These are phyloP conservation scores for Carabus problematicus DNA, from an alignment of 2,888 invertebrate species.

Conservation along the genomic window DNA sequence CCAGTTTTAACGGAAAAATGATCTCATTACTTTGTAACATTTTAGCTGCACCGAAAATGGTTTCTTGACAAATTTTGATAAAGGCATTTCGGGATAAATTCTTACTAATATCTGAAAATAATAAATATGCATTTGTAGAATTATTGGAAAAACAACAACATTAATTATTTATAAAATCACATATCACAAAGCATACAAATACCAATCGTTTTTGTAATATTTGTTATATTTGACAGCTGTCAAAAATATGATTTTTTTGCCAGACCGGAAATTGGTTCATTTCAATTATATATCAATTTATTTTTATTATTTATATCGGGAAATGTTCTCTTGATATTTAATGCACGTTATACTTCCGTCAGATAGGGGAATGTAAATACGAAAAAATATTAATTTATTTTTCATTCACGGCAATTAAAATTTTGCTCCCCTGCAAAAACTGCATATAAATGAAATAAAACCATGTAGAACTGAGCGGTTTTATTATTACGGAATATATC, in stretches of 20 bases:
- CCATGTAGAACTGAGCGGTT: too few species aligned
- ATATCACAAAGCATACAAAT: background rate
- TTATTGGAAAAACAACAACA: background rate
- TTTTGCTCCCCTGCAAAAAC: slow-evolving; percentile 1
- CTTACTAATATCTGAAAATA: slow-evolving; percentile 49
- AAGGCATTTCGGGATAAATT: slow-evolving; percentile 53
- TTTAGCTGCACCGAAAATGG: slow-evolving; percentile 52
- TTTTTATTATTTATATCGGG: too few species aligned
- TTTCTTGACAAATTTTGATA: slow-evolving; percentile 54
- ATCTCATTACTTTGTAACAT: slow-evolving; percentile 50
- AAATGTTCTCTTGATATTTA: too few species aligned
- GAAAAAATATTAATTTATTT: too few species aligned
- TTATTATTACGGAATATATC: too few species aligned
- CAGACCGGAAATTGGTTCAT: background rate
- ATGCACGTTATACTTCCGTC: background rate
- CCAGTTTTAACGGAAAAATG: slow-evolving; percentile 46
- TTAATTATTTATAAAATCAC: background rate
- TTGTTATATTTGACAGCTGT: background rate
- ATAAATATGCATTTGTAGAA: slow-evolving; percentile 13
- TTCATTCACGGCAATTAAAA: too few species aligned
- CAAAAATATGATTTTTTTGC: background rate
- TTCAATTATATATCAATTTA: too few species aligned
- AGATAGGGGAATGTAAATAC: background rate
- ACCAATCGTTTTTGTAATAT: background rate
- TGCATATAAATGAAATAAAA: too few species aligned